Base-by-base conservation (phyloP, 2,113 vertebrate genomes). In the Hypomesus transpacificus region DNA sequence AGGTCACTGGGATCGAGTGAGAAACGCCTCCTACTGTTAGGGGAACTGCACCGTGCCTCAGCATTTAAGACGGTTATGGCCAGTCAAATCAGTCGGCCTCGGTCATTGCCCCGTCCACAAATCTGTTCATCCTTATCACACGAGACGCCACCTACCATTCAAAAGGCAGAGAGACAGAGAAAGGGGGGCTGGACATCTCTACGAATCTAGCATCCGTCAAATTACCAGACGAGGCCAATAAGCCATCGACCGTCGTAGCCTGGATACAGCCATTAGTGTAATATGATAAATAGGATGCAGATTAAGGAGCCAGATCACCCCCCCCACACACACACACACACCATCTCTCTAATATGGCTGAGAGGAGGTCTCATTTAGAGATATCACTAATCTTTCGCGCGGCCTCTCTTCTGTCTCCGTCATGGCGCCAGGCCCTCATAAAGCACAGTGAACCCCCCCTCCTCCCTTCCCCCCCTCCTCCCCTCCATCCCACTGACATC, bases 381-480 rank as follows among this genome's bases (percentile, higher is more conserved):
- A 87, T 85, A 88, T 74, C 57, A 77, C 78, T 87, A 86, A 90
- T 92, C 84, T 89, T 84, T 80, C 7, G 31, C 31, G 5, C 31
- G 75, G 82, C 68, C 14, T 71, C 78, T 83, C 85, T 87, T 91
- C 82, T 80, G 77, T 91, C 87, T 89, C 82, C 73, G 88, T 89
- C 87, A 88, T 69, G 73, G 75, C 6, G 26, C 79, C 80, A 83
- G 71, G 28, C 61, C 20, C 70, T 85, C 75, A 21, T 84, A 82
- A 88, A 80, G 81, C 79, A 78, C 74, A 52, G 75, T 68, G 74
- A 82, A 79, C 69, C 34, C 68, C 57, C 65, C 80, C 74, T 80
- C 81, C 76, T 81, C 82, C 77, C 76, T 81, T 81, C 77, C 73
- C 75, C 9, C 26, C 22, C 51, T 34, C 57, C 39, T 31, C 39